phyloP scores from a whole-genome alignment of 2,113 vertebrate species.

The Oxygymnocypris stewartii region DNA sequence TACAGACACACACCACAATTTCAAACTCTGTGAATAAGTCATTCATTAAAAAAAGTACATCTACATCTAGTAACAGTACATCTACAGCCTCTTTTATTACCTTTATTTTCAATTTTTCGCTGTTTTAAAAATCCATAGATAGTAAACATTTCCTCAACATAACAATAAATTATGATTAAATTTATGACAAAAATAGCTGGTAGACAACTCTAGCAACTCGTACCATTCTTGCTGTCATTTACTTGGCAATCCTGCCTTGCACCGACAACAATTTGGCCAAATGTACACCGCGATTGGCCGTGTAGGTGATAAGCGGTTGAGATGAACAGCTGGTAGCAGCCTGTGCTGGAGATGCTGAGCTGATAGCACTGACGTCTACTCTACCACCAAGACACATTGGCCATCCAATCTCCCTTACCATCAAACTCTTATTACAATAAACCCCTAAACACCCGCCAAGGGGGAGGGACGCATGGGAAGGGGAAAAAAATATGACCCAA shows the following conservation, averaged over 20 bases:
- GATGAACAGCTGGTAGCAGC: conserved; percentile 86
- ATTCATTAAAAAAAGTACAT: too few relatives aligned
- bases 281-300: conserved; percentile 87
- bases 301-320: not conserved
- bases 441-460: conserved; percentile 56
- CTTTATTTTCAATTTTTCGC: too few relatives aligned
- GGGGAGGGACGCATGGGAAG: too few relatives aligned
- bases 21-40: too few relatives aligned
- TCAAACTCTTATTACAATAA: conserved; percentile 89
- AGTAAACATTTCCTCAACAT: too few relatives aligned
- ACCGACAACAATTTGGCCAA: conserved; percentile 84
- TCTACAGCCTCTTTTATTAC: too few relatives aligned
- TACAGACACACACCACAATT: too few relatives aligned
- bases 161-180: too few relatives aligned
- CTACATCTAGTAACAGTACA: too few relatives aligned
- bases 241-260: conserved; percentile 65
- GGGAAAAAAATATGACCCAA: conserved; percentile 16
- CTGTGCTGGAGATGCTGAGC: conserved; percentile 80
- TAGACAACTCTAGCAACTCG: not conserved
- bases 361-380: conserved; percentile 82
- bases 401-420: conserved; percentile 82
- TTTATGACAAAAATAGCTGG: too few relatives aligned
- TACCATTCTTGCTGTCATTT: conserved; percentile 72
- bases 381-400: conserved; percentile 79
- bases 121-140: too few relatives aligned